Percentiles rank a stretch among this genome's conserved stretches.
These are phyloP conservation scores for Ethmia dodecea DNA, from an alignment of 2,888 invertebrate species.

Conservation along the genomic window DNA sequence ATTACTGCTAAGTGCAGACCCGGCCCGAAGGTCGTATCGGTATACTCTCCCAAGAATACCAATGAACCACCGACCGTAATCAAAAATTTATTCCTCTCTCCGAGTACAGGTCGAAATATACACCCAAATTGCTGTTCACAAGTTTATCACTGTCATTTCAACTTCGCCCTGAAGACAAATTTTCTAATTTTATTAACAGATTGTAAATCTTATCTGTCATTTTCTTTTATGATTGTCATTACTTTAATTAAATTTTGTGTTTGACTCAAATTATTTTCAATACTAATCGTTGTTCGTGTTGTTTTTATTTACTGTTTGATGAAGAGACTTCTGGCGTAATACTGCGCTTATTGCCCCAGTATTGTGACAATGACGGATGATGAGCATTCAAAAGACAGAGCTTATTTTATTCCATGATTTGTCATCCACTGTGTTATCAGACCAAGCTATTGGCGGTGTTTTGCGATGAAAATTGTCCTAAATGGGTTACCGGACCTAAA, in stretches of 20 bases:
- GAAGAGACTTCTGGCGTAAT: conserved; percentile 25
- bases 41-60: conserved; percentile 49
- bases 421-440: conserved; percentile 33
- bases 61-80: conserved; percentile 55
- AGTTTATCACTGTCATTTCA: conserved; percentile 19
- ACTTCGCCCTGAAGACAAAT: conserved; percentile 3
- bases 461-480: too few relatives aligned
- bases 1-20: conserved; percentile 65
- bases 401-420: conserved; percentile 33
- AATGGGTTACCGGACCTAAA: too few relatives aligned
- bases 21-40: conserved; percentile 61
- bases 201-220: conserved; percentile 6
- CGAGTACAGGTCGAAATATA: conserved; percentile 24
- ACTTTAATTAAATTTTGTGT: conserved; percentile 1
- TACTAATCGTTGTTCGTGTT: not conserved
- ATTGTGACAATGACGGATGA: conserved; percentile 43
- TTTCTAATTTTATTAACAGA: conserved; percentile 8
- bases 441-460: conserved; percentile 15
- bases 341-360: conserved; percentile 3
- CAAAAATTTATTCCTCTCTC: conserved; percentile 49
- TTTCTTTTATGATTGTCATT: not conserved
- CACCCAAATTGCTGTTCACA: conserved; percentile 25
- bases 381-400: conserved; percentile 25
- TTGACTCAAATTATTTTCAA: not conserved
- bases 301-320: conserved; percentile 11